A percentile compares a stretch with the other conserved stretches of the same genome.
phyloP scores from a whole-genome alignment of 2,113 vertebrate species.

The Oostethus manadensis region DNA sequence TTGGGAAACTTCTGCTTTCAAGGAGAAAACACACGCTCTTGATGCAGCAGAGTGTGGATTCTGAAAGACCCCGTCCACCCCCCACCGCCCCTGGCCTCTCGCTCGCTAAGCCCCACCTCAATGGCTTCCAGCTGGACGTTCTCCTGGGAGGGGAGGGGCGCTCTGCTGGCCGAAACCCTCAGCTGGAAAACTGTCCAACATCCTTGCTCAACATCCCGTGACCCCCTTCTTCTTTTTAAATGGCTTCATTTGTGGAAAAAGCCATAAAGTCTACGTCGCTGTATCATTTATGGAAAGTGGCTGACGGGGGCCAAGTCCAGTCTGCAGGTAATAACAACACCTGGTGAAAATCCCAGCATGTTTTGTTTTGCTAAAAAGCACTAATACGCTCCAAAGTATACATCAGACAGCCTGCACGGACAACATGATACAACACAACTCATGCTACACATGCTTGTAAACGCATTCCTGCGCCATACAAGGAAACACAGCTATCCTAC shows the following conservation, averaged over 20 bases:
- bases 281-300: slow-evolving; percentile 44
- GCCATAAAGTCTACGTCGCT: slow-evolving; percentile 57
- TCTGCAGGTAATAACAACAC: slow-evolving; percentile 8
- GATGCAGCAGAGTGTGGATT: no score
- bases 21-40: no score
- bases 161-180: slow-evolving; percentile 43
- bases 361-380: not conserved
- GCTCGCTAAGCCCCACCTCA: slow-evolving; percentile 48
- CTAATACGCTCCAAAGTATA: no score
- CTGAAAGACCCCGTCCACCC: slow-evolving; percentile 15
- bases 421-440: no score
- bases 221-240: slow-evolving; percentile 31
- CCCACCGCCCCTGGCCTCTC: no score
- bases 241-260: slow-evolving; percentile 61
- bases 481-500: no score
- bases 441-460: no score
- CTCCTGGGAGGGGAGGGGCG: slow-evolving; percentile 50
- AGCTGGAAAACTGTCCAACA: slow-evolving; percentile 28
- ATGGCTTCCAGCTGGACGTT: slow-evolving; percentile 65
- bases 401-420: no score
- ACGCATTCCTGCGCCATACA: no score
- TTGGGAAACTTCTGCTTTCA: no score
- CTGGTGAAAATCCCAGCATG: slow-evolving; percentile 10
- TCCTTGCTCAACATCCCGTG: slow-evolving; percentile 11
- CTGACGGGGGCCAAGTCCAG: slow-evolving; percentile 13